phyloP scores from a whole-genome alignment of 2,113 vertebrate species.

The Cynoglossus semilaevis region DNA sequence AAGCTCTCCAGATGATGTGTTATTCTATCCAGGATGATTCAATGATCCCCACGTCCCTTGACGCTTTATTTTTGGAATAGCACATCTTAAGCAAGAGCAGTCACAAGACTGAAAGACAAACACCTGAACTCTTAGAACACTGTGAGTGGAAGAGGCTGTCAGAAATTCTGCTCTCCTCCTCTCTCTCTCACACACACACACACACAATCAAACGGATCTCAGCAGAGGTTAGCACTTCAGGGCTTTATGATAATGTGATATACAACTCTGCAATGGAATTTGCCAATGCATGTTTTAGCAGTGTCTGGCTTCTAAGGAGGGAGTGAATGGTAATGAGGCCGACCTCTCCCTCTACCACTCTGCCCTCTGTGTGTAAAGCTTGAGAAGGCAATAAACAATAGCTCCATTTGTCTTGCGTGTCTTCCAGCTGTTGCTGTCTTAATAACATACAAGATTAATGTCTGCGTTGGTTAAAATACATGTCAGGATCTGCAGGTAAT shows the following conservation, averaged over 20 bases:
- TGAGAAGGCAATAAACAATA: conserved; percentile 74
- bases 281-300: conserved; percentile 71
- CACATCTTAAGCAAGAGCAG: conserved; percentile 95
- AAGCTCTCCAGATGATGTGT: conserved; percentile 68
- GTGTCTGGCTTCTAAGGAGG: conserved; percentile 66
- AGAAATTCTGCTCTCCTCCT: conserved; percentile 59
- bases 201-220: conserved; percentile 69
- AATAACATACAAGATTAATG: conserved; percentile 57
- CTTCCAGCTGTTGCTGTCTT: conserved; percentile 52
- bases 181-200: conserved; percentile 52
- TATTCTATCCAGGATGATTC: conserved; percentile 72
- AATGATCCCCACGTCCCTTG: conserved; percentile 68
- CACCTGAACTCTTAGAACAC: conserved; percentile 85
- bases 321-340: conserved; percentile 71
- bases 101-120: conserved; percentile 98
- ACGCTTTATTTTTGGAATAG: conserved; percentile 89
- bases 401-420: conserved; percentile 75
- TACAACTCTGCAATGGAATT: conserved; percentile 71
- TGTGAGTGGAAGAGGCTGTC: conserved; percentile 59
- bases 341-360: conserved; percentile 72
- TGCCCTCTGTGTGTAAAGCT: conserved; percentile 71
- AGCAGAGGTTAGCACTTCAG: conserved; percentile 74
- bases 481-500: conserved; percentile 52
- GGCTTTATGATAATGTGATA: conserved; percentile 74
- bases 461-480: conserved; percentile 58